Percentiles rank a stretch among this genome's conserved stretches.
Evolutionary conservation across 2,797 vertebrate species (phyloP).

Genomic region (Rhadinocentrus ornatus): DNA sequence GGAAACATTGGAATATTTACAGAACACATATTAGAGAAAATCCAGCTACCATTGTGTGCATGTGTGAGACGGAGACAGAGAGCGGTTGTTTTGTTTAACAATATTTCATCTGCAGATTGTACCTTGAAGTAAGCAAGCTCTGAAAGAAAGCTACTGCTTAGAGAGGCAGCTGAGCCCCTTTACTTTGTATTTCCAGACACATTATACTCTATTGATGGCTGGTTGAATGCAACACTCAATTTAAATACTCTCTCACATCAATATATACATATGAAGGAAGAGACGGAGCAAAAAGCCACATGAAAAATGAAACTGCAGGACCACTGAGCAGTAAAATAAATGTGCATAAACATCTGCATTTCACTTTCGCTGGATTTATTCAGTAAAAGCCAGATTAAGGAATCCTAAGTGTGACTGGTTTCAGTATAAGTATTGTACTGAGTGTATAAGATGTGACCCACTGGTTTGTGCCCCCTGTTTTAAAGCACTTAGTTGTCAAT

Average conservation of each 20-base stretch:
- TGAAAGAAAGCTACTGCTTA: constrained; percentile 53
- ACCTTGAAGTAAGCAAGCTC: constrained; percentile 53
- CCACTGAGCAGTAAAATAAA: not conserved
- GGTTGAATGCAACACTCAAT: constrained; percentile 45
- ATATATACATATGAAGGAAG: constrained; percentile 47
- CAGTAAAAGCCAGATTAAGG: not conserved
- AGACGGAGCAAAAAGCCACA: constrained; percentile 23
- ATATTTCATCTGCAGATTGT: constrained; percentile 35
- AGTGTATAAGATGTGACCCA: not conserved
- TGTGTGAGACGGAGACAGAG: constrained; percentile 5
- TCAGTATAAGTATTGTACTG: not conserved
- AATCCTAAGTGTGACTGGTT: not conserved
- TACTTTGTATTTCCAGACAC: constrained; percentile 39
- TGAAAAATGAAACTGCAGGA: constrained; percentile 13
- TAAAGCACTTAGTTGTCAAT: not conserved
- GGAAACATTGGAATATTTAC: constrained; percentile 72
- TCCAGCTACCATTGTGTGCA: constrained; percentile 14
- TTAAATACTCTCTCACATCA: constrained; percentile 44
- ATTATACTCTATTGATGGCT: constrained; percentile 60
- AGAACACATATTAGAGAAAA: constrained; percentile 51
- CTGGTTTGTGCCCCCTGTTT: not conserved
- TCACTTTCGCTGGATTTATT: not conserved
- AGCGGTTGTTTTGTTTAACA: constrained; percentile 39
- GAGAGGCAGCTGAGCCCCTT: constrained; percentile 36
- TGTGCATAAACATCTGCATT: not conserved